These are phyloP conservation scores for Cephus pygmeus DNA, from an alignment of 2,888 invertebrate species.

Conservation along the genomic window DNA sequence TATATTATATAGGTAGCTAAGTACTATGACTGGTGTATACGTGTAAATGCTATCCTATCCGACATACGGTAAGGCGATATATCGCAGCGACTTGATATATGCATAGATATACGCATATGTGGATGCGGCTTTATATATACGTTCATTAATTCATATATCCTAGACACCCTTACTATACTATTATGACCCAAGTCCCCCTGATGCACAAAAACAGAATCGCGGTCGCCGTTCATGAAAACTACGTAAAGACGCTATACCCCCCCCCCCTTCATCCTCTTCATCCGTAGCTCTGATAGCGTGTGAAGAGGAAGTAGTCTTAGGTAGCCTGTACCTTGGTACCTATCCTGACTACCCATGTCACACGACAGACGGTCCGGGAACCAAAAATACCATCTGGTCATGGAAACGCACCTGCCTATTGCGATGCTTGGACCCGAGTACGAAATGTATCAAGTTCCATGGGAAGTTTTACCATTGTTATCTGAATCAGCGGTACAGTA, in stretches of 20 bases:
- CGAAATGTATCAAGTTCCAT: not conserved
- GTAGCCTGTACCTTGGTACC: not conserved
- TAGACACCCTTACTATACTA: not conserved
- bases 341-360: not conserved
- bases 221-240: not conserved
- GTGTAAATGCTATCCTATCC: not conserved
- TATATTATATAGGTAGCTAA: constrained; percentile 25
- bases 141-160: not conserved
- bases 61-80: not conserved
- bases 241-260: not conserved
- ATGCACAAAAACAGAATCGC: not conserved
- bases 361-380: not conserved
- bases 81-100: not conserved
- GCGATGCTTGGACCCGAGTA: not conserved
- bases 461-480: not conserved
- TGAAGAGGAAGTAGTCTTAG: not conserved
- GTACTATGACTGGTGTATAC: constrained; percentile 20
- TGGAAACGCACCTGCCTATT: not conserved
- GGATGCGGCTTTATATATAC: not conserved
- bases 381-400: not conserved
- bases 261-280: not conserved
- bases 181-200: not conserved
- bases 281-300: not conserved
- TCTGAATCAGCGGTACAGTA: not conserved
- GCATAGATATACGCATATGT: not conserved